phyloP scores from a whole-genome alignment of 2,888 invertebrate species.

The Aethes cnicana region DNA sequence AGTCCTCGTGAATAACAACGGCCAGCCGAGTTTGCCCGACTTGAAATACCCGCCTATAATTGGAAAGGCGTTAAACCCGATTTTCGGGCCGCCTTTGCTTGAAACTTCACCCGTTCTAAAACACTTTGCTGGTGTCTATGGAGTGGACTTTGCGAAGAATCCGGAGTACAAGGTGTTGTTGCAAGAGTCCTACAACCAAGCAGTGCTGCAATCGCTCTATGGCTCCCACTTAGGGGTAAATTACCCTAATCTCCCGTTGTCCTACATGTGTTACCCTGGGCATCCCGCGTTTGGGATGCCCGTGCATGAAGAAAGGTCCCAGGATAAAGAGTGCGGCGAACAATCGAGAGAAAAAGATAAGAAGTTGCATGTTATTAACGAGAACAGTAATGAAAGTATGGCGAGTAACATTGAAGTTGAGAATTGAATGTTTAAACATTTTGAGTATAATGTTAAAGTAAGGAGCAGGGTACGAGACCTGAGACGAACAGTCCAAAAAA shows the following conservation, averaged over 20 bases:
- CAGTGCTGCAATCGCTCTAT: conserved; percentile 73
- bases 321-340: conserved; percentile 51
- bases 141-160: conserved; percentile 75
- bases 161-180: conserved; percentile 74
- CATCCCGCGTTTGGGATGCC: conserved; percentile 68
- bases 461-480: no score
- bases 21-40: conserved; percentile 76
- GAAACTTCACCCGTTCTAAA: conserved; percentile 75
- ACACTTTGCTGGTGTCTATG: conserved; percentile 77
- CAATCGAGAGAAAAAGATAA: conserved; percentile 55
- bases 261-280: conserved; percentile 77
- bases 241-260: conserved; percentile 66
- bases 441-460: background rate
- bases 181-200: conserved; percentile 77
- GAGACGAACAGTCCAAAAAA: no score
- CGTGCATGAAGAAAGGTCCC: conserved; percentile 63
- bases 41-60: conserved; percentile 67
- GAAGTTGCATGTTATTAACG: conserved; percentile 61
- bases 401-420: conserved; percentile 79
- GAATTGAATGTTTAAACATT: conserved; percentile 51
- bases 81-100: conserved; percentile 62
- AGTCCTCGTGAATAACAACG: conserved; percentile 93
- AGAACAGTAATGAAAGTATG: conserved; percentile 77
- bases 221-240: conserved; percentile 75
- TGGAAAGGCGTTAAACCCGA: conserved; percentile 62